A percentile compares a stretch with the other conserved stretches of the same genome.
Evolutionary conservation across 2,113 vertebrate species (phyloP).

Genomic region (Tachysurus fulvidraco): DNA sequence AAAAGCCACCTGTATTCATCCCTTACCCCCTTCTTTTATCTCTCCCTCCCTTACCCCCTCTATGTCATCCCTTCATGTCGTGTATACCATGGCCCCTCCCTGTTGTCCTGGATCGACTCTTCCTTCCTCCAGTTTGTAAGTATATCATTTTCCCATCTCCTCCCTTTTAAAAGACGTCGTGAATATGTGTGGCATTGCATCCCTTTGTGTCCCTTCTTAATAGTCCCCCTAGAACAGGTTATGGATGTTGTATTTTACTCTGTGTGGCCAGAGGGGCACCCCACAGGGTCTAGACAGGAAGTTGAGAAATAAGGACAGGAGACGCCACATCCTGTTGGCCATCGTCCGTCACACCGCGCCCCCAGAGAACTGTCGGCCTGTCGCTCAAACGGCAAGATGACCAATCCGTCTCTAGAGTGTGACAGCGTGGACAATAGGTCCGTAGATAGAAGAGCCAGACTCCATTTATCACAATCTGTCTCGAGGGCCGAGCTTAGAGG

Average conservation of each 20-base stretch:
- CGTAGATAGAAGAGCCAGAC: conserved; percentile 66
- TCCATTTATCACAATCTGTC: conserved; percentile 69
- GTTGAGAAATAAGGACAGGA: conserved; percentile 61
- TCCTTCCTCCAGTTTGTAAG: conserved; percentile 76
- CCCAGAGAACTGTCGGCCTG: conserved; percentile 58
- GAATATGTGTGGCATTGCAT: conserved; percentile 49
- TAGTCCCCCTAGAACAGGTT: conserved; percentile 38
- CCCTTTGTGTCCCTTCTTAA: conserved; percentile 55
- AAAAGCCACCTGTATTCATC: conserved; percentile 43
- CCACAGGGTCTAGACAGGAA: conserved; percentile 58
- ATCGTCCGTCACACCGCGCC: conserved; percentile 70
- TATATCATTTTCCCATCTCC: conserved; percentile 69
- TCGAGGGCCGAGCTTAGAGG: conserved; percentile 40
- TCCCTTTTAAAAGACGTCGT: conserved; percentile 57
- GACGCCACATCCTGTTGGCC: conserved; percentile 70
- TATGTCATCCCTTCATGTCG: conserved; percentile 35
- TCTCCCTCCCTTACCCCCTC: neutral
- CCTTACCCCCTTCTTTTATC: conserved; percentile 14
- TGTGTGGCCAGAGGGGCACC: conserved; percentile 45
- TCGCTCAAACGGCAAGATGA: conserved; percentile 59
- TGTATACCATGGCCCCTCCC: conserved; percentile 10
- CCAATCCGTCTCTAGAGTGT: conserved; percentile 66
- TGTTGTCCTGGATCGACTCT: conserved; percentile 59
- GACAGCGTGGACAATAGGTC: conserved; percentile 69
- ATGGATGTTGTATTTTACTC: conserved; percentile 48